Conservation (phyloP, 2,113 vertebrate species). For the Lonchura striata region DNA sequence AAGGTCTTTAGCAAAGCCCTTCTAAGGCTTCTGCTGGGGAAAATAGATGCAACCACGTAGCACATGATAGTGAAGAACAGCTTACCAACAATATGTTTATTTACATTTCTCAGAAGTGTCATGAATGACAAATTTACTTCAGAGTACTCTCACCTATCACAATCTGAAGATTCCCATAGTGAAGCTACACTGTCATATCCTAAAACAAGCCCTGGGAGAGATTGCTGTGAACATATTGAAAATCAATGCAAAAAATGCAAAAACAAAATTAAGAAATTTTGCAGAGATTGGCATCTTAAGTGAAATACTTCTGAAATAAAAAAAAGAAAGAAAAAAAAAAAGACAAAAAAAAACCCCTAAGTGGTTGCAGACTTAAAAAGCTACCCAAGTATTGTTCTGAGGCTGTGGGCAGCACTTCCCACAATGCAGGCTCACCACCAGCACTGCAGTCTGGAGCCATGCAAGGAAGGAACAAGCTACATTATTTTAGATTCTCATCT, state of each 20-base stretch:
- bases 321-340: neutral
- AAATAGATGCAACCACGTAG: neutral
- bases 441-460: neutral
- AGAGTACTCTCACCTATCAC: neutral
- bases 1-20: neutral
- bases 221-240: neutral
- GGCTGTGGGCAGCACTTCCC: neutral
- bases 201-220: neutral
- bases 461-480: neutral
- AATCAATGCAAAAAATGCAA: neutral
- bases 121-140: neutral
- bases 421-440: neutral
- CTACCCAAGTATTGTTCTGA: neutral
- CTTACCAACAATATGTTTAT: neutral
- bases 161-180: neutral
- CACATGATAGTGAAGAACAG: neutral
- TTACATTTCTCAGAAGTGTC: neutral
- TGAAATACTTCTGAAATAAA: neutral
- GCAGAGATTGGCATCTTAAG: accelerated
- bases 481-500: neutral
- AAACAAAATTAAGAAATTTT: neutral
- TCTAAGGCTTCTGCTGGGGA: neutral
- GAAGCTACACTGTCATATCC: neutral
- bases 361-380: slow-evolving; percentile 13
- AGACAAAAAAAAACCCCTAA: neutral